phyloP scores from a whole-genome alignment of 2,888 invertebrate genomes.

The Lithophane socia region DNA sequence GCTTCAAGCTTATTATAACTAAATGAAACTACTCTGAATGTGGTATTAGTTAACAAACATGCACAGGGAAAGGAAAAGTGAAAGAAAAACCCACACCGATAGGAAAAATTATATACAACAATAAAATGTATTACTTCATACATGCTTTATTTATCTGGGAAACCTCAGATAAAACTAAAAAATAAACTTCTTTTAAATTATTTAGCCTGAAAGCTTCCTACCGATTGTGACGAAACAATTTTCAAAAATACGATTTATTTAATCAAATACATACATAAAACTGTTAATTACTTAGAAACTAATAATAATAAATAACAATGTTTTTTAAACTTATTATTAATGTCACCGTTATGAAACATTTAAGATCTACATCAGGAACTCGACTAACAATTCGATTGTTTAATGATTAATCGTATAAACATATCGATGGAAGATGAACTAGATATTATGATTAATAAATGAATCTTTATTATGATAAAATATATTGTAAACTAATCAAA shows the following conservation, averaged over 20 bases:
- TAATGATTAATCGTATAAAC: constrained; percentile 49
- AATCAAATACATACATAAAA: constrained; percentile 74
- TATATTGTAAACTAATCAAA: constrained; percentile 38
- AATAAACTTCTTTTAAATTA: not conserved
- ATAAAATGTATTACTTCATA: constrained; percentile 80
- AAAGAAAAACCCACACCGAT: constrained; percentile 78
- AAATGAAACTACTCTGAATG: constrained; percentile 40
- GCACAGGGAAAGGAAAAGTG: constrained; percentile 63
- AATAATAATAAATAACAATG: constrained; percentile 65
- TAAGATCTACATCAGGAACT: constrained; percentile 71
- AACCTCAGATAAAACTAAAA: constrained; percentile 29
- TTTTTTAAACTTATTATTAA: constrained; percentile 60
- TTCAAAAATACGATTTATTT: constrained; percentile 81
- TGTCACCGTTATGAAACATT: constrained; percentile 61
- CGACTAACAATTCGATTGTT: constrained; percentile 61
- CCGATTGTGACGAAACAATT: constrained; percentile 83
- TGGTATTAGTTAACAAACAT: constrained; percentile 65
- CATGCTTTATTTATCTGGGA: constrained; percentile 80
- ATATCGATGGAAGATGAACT: constrained; percentile 50
- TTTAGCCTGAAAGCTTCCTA: constrained; percentile 88
- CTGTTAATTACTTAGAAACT: constrained; percentile 61
- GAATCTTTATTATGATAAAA: constrained; percentile 21
- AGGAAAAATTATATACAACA: constrained; percentile 66
- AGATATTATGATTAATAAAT: constrained; percentile 34
- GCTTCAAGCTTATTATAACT: constrained; percentile 41